Evolutionary conservation across 2,888 invertebrate genomes (phyloP), one percentile per base, ranked within the genome.

Genomic region (Caenorhabditis sp.): DNA sequence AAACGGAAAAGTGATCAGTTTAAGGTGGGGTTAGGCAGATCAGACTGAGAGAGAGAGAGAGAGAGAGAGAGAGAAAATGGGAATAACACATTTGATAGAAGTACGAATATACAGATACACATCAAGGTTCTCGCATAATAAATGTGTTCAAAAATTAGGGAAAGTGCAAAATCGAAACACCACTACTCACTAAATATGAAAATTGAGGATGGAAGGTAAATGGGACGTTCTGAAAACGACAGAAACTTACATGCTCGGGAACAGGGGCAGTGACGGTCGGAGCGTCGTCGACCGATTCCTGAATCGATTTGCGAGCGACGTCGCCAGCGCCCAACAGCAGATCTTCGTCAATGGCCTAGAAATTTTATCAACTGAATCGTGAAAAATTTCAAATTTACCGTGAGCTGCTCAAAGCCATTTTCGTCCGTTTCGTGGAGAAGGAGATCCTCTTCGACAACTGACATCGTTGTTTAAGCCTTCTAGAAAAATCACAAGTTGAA

Each of bases 271-370:
- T n/a, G 26, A 50, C 46, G 9, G 26, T 24, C 32, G 35, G 7
- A 2, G 26, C 7, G n/a, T 53, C 59, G n/a, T 61, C 75, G 6
- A 22, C 15, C 32, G 61, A 32, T 17, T 72, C 62, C 24, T 43
- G 35, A 0, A 43, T 45, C n/a, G 15, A 11, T 32, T 68, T 66
- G n/a, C 66, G 59, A 5, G 35, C 2, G 17, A 58, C 41, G 15
- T 73, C 73, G 13, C 46, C 75, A 35, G 59, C 68, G 15, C 66
- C 66, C 1, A 75, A 52, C 15, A 75, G 59, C 15, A 68, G 22
- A 32, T 75, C 75, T 37, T 68, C 75, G 22, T 75, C 75, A 27
- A 68, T 32, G 8, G 39, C 41, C 75, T 75, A 37, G 11, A 75
- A 68, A 37, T 30, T 32, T 8, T 26, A 8, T 37, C 27, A n/a